These are phyloP conservation scores for Echeneis naucrates DNA, from an alignment of 2,797 vertebrate genomes.

Conservation along the genomic window DNA sequence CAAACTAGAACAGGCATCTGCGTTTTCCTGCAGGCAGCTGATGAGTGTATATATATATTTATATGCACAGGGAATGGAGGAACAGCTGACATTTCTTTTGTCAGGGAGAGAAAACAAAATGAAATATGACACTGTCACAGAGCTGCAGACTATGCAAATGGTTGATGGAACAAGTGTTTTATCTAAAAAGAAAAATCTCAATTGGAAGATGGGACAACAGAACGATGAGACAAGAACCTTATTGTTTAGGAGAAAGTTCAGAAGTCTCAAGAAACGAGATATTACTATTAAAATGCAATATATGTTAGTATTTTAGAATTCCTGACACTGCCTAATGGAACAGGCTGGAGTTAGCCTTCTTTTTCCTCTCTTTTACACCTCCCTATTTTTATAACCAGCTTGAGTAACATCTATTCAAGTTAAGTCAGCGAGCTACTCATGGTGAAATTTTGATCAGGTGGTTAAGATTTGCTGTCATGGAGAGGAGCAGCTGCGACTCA, in stretches of 20 bases:
- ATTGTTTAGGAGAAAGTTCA: not conserved
- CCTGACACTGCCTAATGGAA: constrained; percentile 20
- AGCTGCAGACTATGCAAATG: constrained; percentile 24
- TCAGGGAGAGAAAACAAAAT: constrained; percentile 45
- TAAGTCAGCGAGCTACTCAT: constrained; percentile 29
- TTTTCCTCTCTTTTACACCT: constrained; percentile 31
- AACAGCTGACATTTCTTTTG: constrained; percentile 61
- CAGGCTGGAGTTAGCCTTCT: constrained; percentile 28
- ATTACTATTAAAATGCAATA: not conserved
- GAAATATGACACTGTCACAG: constrained; percentile 55
- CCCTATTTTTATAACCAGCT: constrained; percentile 56
- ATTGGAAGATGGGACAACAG: not conserved
- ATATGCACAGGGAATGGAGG: constrained; percentile 13
- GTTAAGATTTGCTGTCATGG: constrained; percentile 9
- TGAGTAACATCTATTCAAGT: constrained; percentile 42
- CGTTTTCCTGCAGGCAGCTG: constrained; percentile 49
- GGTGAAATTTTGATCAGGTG: constrained; percentile 34
- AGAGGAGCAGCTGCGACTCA: constrained; percentile 23
- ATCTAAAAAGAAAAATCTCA: constrained; percentile 25
- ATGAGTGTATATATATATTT: constrained; percentile 13
- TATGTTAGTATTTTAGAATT: constrained; percentile 25
- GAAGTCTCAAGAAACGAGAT: constrained; percentile 1
- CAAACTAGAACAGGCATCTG: constrained; percentile 49
- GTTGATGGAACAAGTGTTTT: constrained; percentile 57
- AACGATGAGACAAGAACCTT: constrained; percentile 1